Evolutionary conservation across 2,888 invertebrate genomes (phyloP).

Genomic region (Bombylius discolor): DNA sequence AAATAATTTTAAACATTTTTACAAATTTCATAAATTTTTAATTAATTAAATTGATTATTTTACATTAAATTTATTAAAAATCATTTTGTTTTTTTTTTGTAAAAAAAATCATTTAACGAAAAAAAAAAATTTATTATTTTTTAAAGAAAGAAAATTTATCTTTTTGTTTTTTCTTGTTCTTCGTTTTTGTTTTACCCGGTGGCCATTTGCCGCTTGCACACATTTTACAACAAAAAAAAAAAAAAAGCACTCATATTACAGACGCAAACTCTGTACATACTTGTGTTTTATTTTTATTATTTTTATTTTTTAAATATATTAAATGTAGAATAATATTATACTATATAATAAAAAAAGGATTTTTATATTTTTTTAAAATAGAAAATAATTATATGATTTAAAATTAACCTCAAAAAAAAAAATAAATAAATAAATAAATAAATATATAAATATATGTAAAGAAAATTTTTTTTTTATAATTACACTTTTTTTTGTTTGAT

Average conservation of each 20-base stretch:
- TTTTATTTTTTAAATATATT: background rate
- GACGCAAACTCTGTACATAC: slow-evolving; percentile 9
- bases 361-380: too few species aligned
- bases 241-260: slow-evolving; percentile 4
- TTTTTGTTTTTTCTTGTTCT: background rate
- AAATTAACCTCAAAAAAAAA: too few species aligned
- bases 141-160: background rate
- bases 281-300: background rate
- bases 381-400: too few species aligned
- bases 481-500: too few species aligned
- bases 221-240: slow-evolving; percentile 6
- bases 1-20: background rate
- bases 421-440: too few species aligned
- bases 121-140: background rate
- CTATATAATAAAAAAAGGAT: too few species aligned
- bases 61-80: background rate
- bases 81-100: background rate
- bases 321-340: background rate
- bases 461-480: too few species aligned
- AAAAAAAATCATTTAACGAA: background rate
- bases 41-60: too few species aligned
- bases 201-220: slow-evolving; percentile 15
- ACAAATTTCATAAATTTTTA: too few species aligned
- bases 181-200: slow-evolving; percentile 1
- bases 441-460: too few species aligned